Base-by-base conservation (phyloP, 2,888 invertebrate species). In the Dysmachus trigonus region DNA sequence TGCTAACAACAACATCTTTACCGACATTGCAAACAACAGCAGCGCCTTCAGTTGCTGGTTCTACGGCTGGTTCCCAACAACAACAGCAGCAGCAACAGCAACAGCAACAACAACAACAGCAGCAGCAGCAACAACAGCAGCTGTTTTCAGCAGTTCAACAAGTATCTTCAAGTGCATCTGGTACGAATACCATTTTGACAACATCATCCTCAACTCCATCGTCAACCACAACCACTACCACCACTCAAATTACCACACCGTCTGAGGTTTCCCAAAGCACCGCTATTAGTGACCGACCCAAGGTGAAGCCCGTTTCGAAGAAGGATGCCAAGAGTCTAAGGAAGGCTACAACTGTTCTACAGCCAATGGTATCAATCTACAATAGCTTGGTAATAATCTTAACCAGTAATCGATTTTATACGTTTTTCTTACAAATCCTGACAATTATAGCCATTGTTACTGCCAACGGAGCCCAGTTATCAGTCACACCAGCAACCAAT, bases 261-360 rank as follows among this genome's bases (percentile, higher is more conserved):
- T 92, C 92, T 7, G 92, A 92, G 88, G 92, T 92, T 47, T 91
- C 92, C 31, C 92, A 95, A 93, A 95, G 94, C 90, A 96, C 95
- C 87, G 95, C 96, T 88, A 96, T 96, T 89, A 96, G 96, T 92
- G 97, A 97, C 92, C 94, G 97, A 89, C 96, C 96, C 87, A 96
- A 96, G 92, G 96, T 95, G 73, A 97, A 96, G 92, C 95, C 96
- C 71, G 95, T 95, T 83, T 95, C 95, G 82, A 96, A 97, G 91
- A 96, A 96, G 91, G 96, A 96, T 91, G 94, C 95, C 81, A 96
- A 96, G 92, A 95, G 94, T 90, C 93, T 94, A 87, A 94, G 95
- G 89, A 96, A 96, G 91, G 93, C 93, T 89, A 91, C 93, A 86
- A 92, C 92, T 87, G 90, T 92, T 88, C 88, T 92, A 85, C 91